A percentile compares a stretch with the other conserved stretches of the same genome.
Evolutionary conservation across 2,888 invertebrate genomes (phyloP).

Genomic region (Leucoma salicis): DNA sequence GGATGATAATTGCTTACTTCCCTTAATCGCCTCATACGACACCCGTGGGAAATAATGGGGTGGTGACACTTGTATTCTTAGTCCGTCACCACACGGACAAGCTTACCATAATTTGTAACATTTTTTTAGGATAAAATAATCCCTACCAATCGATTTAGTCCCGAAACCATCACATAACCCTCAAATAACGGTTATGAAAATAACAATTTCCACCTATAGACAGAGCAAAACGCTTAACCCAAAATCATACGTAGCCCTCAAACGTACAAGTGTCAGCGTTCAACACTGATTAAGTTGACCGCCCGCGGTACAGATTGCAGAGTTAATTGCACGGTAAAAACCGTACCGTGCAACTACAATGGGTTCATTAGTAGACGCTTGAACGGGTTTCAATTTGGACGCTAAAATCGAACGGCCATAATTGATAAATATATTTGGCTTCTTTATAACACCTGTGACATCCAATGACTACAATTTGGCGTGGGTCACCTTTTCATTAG

Average conservation of each 20-base stretch:
- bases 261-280: constrained; percentile 39
- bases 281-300: constrained; percentile 51
- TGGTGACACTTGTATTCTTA: too few relatives aligned
- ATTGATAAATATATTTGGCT: constrained; percentile 55
- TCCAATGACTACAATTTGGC: too few relatives aligned
- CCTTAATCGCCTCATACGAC: too few relatives aligned
- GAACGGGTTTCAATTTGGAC: constrained; percentile 53
- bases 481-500: too few relatives aligned
- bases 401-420: constrained; percentile 43
- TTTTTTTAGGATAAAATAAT: too few relatives aligned
- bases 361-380: constrained; percentile 52
- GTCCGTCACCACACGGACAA: too few relatives aligned
- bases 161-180: background rate
- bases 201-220: constrained; percentile 23
- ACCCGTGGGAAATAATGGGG: too few relatives aligned
- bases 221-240: constrained; percentile 12
- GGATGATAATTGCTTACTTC: too few relatives aligned
- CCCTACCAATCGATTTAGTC: too few relatives aligned
- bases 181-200: constrained; percentile 10
- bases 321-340: constrained; percentile 64
- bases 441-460: too few relatives aligned
- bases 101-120: too few relatives aligned
- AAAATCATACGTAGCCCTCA: constrained; percentile 31
- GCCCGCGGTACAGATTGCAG: constrained; percentile 47
- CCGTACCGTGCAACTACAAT: constrained; percentile 51